Base-by-base conservation (phyloP, 2,113 vertebrate genomes). In the Pithys albifrons region DNA sequence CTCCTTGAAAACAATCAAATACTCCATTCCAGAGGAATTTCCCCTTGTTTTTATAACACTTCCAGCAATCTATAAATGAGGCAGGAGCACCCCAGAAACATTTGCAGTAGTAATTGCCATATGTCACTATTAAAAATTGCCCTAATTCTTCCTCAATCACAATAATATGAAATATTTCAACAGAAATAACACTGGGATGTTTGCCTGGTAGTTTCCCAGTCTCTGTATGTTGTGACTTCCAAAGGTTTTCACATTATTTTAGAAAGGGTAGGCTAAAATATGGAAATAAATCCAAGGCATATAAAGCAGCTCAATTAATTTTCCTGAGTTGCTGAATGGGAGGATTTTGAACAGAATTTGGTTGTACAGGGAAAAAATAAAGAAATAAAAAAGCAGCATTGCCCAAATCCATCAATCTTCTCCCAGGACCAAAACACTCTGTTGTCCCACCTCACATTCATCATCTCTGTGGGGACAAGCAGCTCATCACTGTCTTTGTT, bases 221-320 rank as follows among this genome's bases (percentile, higher is more conserved):
- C 37, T 89, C 45, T 8, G 3, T 43, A 10, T 74, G 39, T 37
- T 86, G 35, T n/a, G 10, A 77, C 67, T 90, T 77, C 75, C 45
- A 55, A 69, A 90, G 43, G 46, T 31, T 90, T 87, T 77, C 51
- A 58, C 76, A 46, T 83, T 48, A 20, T 17, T 91, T 94, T 59
- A 52, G 43, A 77, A 91, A 59, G 29, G 12, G 14, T 24, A 81
- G 37, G 17, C 16, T 89, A 37, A 94, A 93, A 80, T 84, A 95
- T 48, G 43, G 51, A 93, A 83, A 95, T 41, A 3, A 94, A 13
- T 19, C 55, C 64, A n/a, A 77, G 28, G 8, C 66, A 59, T 17
- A 39, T 45, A 90, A 90, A 96, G 90, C 35, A 88, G 78, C 27
- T 71, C 59, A 62, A 64, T 93, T 91, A 71, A 80, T 91, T 95